Evolutionary conservation across 2,888 invertebrate species (phyloP).

Genomic region (Campopleginae sp.): DNA sequence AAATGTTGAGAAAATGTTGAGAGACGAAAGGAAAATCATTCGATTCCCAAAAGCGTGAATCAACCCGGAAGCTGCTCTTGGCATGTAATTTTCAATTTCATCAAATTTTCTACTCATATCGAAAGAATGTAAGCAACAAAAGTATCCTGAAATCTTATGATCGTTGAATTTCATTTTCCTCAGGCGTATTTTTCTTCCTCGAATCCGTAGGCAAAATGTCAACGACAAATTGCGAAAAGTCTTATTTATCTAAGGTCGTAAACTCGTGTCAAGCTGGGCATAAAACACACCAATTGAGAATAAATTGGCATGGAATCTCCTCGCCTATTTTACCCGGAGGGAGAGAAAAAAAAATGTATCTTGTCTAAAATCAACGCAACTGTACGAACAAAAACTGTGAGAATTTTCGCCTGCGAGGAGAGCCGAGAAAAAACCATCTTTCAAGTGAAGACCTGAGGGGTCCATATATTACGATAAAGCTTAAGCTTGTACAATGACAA

Average conservation of each 20-base stretch:
- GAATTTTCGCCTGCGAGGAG: not conserved
- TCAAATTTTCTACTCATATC: not conserved
- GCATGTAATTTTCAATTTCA: not conserved
- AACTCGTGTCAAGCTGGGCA: conserved; percentile 11
- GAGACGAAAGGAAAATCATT: not conserved
- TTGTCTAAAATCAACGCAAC: conserved; percentile 5
- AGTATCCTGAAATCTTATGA: not conserved
- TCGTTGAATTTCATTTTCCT: not conserved
- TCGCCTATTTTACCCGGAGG: not conserved
- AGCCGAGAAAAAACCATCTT: not conserved
- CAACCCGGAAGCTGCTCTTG: not conserved
- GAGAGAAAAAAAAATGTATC: not conserved
- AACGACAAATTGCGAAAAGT: conserved; percentile 6
- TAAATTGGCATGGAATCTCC: conserved; percentile 24
- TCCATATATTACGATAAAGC: not conserved
- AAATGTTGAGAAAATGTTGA: not conserved
- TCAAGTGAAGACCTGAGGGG: not conserved
- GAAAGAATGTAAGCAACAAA: not conserved
- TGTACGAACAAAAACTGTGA: conserved; percentile 11
- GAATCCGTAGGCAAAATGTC: not conserved
- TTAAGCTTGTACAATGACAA: not conserved
- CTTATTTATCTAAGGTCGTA: conserved; percentile 10
- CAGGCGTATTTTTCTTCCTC: not conserved
- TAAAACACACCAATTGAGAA: conserved; percentile 29
- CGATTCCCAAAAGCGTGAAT: not conserved